Conservation (phyloP, 2,888 invertebrate species). For the Coremacera marginata region DNA sequence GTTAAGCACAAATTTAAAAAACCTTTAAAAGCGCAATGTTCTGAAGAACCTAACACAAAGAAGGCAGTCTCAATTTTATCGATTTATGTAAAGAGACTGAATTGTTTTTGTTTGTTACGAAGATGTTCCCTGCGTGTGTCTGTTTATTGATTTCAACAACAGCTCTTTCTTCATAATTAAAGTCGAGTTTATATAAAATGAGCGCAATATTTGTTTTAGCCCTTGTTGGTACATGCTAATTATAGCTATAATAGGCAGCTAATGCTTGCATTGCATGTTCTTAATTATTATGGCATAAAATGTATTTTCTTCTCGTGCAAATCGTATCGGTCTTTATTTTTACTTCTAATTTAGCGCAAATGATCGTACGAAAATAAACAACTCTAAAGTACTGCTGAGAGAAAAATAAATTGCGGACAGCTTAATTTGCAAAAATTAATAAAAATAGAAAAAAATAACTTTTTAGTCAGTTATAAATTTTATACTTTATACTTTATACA, state of each 20-base stretch:
- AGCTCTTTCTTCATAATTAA: too few relatives aligned
- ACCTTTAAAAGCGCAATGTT: neutral
- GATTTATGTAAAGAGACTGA: neutral
- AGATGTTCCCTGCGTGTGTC: conserved; percentile 30
- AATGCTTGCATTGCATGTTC: conserved; percentile 44
- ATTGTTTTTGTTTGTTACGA: neutral
- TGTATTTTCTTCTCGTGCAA: conserved; percentile 47
- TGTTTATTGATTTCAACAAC: too few relatives aligned
- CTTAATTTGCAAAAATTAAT: too few relatives aligned
- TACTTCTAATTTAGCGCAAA: neutral
- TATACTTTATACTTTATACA: too few relatives aligned
- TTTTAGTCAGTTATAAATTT: too few relatives aligned
- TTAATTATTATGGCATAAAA: conserved; percentile 46
- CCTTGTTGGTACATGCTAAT: neutral
- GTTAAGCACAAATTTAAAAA: neutral
- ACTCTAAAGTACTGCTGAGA: neutral
- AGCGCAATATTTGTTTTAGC: too few relatives aligned
- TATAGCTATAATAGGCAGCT: conserved; percentile 3
- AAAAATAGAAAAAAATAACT: too few relatives aligned
- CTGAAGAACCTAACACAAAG: neutral
- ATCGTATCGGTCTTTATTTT: neutral
- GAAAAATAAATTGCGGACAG: too few relatives aligned
- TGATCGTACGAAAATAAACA: neutral
- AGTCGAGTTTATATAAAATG: too few relatives aligned
- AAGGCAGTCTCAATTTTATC: neutral